These are phyloP conservation scores for Gryllus longicercus DNA, from an alignment of 2,888 invertebrate genomes.

Conservation along the genomic window DNA sequence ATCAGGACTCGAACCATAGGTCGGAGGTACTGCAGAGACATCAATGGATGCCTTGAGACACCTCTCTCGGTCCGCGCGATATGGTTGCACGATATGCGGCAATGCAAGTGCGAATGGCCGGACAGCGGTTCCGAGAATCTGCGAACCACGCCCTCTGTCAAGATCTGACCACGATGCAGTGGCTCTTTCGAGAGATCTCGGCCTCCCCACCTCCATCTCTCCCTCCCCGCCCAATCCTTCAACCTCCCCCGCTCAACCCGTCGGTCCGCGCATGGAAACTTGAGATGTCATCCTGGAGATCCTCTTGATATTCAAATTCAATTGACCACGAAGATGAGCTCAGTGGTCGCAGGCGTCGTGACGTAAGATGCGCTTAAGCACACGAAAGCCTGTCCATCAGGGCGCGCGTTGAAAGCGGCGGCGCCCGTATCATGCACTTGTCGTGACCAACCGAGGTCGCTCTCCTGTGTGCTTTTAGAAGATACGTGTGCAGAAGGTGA, in stretches of 20 bases:
- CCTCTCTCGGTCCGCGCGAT: no score
- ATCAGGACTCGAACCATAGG: no score
- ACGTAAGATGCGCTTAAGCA: constrained; percentile 1
- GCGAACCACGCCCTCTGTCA: no score
- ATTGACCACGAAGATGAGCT: constrained; percentile 17
- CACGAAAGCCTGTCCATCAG: constrained; percentile 6
- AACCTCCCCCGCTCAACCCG: not conserved
- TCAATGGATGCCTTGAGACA: no score
- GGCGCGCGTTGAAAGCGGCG: not conserved
- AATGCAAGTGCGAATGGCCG: no score
- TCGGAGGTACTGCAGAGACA: no score
- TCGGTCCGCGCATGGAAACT: not conserved
- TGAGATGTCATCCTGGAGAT: constrained; percentile 17
- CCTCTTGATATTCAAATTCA: constrained; percentile 17
- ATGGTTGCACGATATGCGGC: no score
- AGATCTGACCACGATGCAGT: no score
- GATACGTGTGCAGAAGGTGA: no score
- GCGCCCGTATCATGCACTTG: not conserved
- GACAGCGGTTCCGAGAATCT: no score
- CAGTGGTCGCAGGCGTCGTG: not conserved
- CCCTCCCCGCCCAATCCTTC: not conserved
- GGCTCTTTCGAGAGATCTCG: no score
- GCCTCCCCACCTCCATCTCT: no score
- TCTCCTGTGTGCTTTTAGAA: not conserved
- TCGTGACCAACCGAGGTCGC: not conserved